A percentile compares a stretch with the other conserved stretches of the same genome.
phyloP scores from a whole-genome alignment of 2,797 vertebrate genomes.

The Macropodus opercularis region DNA sequence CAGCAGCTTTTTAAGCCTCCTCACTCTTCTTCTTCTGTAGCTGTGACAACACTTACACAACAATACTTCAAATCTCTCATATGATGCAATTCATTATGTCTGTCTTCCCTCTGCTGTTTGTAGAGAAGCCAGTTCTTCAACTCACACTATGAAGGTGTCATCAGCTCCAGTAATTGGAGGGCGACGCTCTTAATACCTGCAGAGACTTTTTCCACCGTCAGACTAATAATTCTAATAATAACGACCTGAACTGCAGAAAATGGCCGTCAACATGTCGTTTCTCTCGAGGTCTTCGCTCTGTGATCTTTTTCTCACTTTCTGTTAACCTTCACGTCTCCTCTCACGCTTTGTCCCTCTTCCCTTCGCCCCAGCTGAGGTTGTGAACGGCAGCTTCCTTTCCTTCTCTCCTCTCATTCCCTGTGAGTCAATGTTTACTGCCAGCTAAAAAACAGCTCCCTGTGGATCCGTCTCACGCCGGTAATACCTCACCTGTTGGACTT shows the following conservation, averaged over 20 bases:
- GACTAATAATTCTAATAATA: too few relatives aligned
- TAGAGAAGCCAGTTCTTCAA: too few relatives aligned
- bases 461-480: conserved; percentile 37
- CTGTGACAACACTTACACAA: not conserved
- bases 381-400: conserved; percentile 20
- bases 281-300: too few relatives aligned
- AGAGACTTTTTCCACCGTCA: too few relatives aligned
- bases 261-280: too few relatives aligned
- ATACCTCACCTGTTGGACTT: conserved; percentile 59
- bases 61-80: not conserved
- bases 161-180: too few relatives aligned
- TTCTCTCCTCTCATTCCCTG: conserved; percentile 34
- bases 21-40: conserved; percentile 18
- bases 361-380: conserved; percentile 18
- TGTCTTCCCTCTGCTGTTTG: too few relatives aligned
- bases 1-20: conserved; percentile 4
- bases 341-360: not conserved
- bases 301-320: too few relatives aligned
- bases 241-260: too few relatives aligned
- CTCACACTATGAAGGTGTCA: too few relatives aligned
- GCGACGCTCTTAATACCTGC: too few relatives aligned
- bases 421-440: conserved; percentile 55
- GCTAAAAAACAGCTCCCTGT: conserved; percentile 35
- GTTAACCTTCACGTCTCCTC: too few relatives aligned
- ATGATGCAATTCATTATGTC: conserved; percentile 12